Evolutionary conservation across 2,797 vertebrate genomes (phyloP), one percentile per base, ranked within the genome.

Genomic region (Parambassis ranga): DNA sequence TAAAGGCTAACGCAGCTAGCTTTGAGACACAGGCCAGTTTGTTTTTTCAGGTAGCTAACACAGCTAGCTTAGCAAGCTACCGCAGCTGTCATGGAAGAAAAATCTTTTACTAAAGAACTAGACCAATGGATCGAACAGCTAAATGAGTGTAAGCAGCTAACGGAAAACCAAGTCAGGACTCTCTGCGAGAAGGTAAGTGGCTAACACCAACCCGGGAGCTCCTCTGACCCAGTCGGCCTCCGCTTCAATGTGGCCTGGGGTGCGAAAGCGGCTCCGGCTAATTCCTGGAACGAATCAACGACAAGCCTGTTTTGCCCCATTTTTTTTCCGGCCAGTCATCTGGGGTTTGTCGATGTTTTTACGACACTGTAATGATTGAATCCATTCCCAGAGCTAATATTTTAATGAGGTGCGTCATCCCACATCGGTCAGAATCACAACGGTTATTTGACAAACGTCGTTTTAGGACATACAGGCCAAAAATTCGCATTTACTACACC

Each of bases 51-150:
- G 76, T 46, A 77, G 77, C 83, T 83, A 86, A 69, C 68, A 46
- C 61, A 64, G 86, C 74, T 87, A 83, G 75, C 76, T 71, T 64
- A 66, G 74, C 76, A n/a, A 44, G 71, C 82, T 81, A 75, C 71
- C 76, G 59, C 78, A 33, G 81, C 79, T 71, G 85, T 72, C 75
- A 91, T 86, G 95, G 95, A 97, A 78, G 94, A 95, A 90, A 97
- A 96, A 91, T 90, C 90, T 11, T 96, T 96, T 59, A 95, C 94
- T 28, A 96, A 96, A 88, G 95, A 97, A 48, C 82, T 96, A 84
- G 95, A 97, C 91, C 95, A 96, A 43, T 97, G 95, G 95, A 94
- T 97, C 81, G 95, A 97, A 79, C 95, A 97, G 89, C 92, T 98
- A 46, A 97, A 98, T 68, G 97, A 98, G 81, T 98, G 97, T 73